A percentile compares a stretch with the other conserved stretches of the same genome.
Conservation (phyloP, 2,113 vertebrate genomes). For the Eublepharis macularius region DNA sequence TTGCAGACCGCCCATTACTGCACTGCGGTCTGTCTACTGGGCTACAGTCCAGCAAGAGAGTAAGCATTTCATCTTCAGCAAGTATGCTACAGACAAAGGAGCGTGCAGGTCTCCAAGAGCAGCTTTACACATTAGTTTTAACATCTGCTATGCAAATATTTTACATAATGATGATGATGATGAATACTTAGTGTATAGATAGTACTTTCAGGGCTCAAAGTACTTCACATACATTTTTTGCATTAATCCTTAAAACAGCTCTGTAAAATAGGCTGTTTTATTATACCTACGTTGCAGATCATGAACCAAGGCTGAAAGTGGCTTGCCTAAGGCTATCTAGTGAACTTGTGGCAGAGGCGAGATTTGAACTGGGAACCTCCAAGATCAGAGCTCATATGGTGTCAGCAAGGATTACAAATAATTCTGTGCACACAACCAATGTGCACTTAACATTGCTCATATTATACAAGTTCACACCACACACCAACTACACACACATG, state of each 20-base stretch:
- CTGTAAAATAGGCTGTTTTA: too few relatives aligned
- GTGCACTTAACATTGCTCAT: not conserved
- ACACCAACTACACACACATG: not conserved
- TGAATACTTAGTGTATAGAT: too few relatives aligned
- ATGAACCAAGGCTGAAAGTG: too few relatives aligned
- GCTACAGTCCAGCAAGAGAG: slow-evolving; percentile 2
- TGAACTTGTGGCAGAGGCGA: too few relatives aligned
- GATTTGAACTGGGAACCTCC: too few relatives aligned
- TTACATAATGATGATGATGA: not conserved
- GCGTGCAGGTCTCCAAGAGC: not conserved
- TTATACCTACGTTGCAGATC: too few relatives aligned
- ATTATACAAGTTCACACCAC: not conserved
- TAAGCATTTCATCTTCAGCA: not conserved
- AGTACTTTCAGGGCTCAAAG: too few relatives aligned
- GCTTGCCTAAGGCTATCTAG: too few relatives aligned
- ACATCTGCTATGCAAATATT: not conserved
- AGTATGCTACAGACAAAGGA: not conserved
- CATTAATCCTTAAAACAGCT: too few relatives aligned
- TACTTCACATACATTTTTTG: too few relatives aligned
- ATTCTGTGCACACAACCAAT: not conserved
- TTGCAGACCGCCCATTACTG: not conserved
- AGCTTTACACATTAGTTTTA: not conserved
- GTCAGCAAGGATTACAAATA: not conserved
- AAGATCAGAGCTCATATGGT: too few relatives aligned
- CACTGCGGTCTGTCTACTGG: slow-evolving; percentile 22